Evolutionary conservation across 2,797 vertebrate genomes (phyloP), one percentile per base, ranked within the genome.

Genomic region (Melanotaenia pygmaea): DNA sequence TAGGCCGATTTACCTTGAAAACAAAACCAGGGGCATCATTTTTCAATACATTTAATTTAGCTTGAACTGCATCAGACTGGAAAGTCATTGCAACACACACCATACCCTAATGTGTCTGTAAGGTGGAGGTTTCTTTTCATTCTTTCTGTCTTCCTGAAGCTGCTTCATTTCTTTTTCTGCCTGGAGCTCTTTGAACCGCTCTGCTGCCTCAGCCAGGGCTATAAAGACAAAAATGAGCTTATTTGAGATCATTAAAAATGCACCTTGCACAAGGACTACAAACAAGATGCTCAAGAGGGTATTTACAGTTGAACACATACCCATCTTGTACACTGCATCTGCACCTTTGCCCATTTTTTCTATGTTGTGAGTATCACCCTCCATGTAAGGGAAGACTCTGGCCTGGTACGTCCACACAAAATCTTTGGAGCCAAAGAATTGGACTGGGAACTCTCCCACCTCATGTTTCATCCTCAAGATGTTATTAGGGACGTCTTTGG

Each of bases 381-480:
- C 98, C 98, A 98, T 99, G 85, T 99, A 99, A 4, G 97, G 96
- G 78, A 99, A 99, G 30, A 99, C 98, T 76, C 98, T 95, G 68
- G 98, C 98, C 89, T 99, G 98, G 82, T 99, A 99, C 1, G 98
- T 99, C 98, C 98, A 99, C 63, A 99, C 94, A 66, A 98, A 99
- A 88, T 99, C 98, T 91, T 96, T 99, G 73, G 98, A 99, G 80
- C 98, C 98, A 34, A 99, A 99, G 90, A 99, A 99, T 13, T 98
- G 96, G 58, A 99, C 98, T 0, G 98, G 98, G 69, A 99, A 99
- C 89, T 99, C 98, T 0, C 98, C 98, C 0, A 98, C 97, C 71
- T 98, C 97, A 22, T 99, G 98, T 81, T 94, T 97, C 96, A 99
- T 96, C 83, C 97, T 96, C 78, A 96, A 89, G 70, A 99, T 98